These are phyloP conservation scores for Aricia agestis DNA, from an alignment of 1,140 invertebrate genomes.

Conservation along the genomic window DNA sequence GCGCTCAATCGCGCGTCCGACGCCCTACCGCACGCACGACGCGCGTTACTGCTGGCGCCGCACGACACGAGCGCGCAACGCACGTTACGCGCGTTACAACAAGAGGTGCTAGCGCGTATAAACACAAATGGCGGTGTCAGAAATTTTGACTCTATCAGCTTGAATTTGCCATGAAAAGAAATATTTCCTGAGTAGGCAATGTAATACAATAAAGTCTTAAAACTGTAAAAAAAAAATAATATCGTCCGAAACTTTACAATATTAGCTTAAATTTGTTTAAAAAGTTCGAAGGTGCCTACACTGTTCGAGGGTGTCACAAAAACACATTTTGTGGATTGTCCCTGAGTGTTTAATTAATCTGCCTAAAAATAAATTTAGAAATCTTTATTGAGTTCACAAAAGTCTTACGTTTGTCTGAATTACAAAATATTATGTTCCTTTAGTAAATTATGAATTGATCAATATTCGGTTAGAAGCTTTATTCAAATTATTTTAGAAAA, in stretches of 20 bases:
- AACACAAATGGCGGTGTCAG: slow-evolving; percentile 54
- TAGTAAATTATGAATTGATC: not conserved
- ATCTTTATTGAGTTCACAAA: too few species aligned
- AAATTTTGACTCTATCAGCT: slow-evolving; percentile 61
- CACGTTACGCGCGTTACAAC: slow-evolving; percentile 55
- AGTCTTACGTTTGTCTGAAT: not conserved
- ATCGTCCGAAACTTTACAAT: too few species aligned
- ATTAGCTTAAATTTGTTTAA: too few species aligned
- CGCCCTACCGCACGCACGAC: slow-evolving; percentile 75
- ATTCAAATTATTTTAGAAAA: not conserved
- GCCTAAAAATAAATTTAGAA: too few species aligned
- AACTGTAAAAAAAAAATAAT: too few species aligned
- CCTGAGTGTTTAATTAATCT: too few species aligned
- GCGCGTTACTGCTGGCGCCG: slow-evolving; percentile 67
- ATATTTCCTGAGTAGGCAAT: too few species aligned
- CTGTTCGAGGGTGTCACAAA: too few species aligned
- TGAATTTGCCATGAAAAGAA: slow-evolving; percentile 56
- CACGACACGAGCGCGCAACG: slow-evolving; percentile 38
- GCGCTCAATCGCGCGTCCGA: slow-evolving; percentile 78
- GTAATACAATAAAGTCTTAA: too few species aligned
- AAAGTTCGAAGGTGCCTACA: too few species aligned
- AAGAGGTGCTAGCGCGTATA: slow-evolving; percentile 58
- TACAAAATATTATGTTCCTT: slow-evolving; percentile 12
- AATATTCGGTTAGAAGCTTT: not conserved
- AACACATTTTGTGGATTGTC: too few species aligned